Evolutionary conservation across 30 jellyfish, hydroid and myxozoan genomes (phyloP).

Genomic region (Mastigias papua): DNA sequence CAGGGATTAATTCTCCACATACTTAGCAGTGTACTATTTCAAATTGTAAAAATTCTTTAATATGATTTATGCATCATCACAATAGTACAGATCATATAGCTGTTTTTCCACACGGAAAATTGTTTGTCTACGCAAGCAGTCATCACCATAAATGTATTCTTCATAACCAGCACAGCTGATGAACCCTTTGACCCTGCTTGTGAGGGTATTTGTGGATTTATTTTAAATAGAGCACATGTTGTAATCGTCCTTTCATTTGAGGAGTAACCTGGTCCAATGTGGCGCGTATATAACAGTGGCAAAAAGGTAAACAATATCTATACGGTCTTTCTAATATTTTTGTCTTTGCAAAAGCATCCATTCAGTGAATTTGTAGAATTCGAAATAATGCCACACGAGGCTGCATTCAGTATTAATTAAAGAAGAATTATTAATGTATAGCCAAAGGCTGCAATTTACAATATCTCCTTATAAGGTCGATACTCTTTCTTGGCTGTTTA

Average conservation of each 20-base stretch:
- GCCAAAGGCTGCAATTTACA: not conserved
- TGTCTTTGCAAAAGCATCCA: conserved; percentile 3
- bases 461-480: not conserved
- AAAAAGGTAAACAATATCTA: not conserved
- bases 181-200: not conserved
- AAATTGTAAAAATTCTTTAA: no score
- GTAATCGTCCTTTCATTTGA: not conserved
- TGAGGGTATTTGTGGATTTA: not conserved
- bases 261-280: not conserved
- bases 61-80: no score
- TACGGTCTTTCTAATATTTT: not conserved
- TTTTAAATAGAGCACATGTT: not conserved
- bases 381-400: not conserved
- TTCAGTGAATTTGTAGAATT: not conserved
- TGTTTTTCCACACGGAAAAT: no score
- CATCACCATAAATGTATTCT: not conserved
- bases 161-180: not conserved
- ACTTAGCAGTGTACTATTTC: no score
- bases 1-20: no score
- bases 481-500: not conserved
- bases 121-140: not conserved
- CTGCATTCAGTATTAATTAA: not conserved
- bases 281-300: not conserved
- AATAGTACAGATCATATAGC: no score
- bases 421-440: not conserved